phyloP scores from a whole-genome alignment of 2,113 vertebrate species.

The Sebastes fasciatus region DNA sequence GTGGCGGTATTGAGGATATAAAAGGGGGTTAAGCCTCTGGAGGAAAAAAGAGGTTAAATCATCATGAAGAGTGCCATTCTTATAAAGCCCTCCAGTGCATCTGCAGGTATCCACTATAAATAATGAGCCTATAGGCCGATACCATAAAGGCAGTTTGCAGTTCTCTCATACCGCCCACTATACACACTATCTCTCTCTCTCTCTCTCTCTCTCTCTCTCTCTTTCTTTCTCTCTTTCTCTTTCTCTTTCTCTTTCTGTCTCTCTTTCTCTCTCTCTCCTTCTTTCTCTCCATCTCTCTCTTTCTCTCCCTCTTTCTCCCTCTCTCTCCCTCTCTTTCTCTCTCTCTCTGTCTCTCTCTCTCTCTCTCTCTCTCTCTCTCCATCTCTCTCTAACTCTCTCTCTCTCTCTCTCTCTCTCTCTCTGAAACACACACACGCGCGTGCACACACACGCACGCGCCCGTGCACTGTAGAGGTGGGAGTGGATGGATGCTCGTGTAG shows the following conservation, averaged over 20 bases:
- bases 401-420: neutral
- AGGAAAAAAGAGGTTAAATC: conserved; percentile 44
- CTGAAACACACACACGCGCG: neutral
- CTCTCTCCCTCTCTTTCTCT: neutral
- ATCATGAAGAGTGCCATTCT: conserved; percentile 27
- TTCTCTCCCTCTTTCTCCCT: neutral
- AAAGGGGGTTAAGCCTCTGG: conserved; percentile 44
- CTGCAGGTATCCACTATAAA: conserved; percentile 61
- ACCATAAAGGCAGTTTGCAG: conserved; percentile 60
- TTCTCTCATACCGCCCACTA: conserved; percentile 61
- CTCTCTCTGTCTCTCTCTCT: neutral
- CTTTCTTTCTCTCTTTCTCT: neutral
- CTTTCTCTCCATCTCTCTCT: neutral
- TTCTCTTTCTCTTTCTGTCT: neutral
- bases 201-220: conserved; percentile 1
- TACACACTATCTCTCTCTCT: conserved; percentile 6
- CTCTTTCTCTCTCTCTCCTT: neutral
- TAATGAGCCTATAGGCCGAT: conserved; percentile 62
- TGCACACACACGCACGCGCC: neutral
- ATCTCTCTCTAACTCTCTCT: neutral
- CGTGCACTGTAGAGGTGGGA: conserved; percentile 64
- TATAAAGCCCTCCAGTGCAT: conserved; percentile 34
- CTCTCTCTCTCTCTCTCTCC: neutral
- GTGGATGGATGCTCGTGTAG: conserved; percentile 71
- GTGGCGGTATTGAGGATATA: neutral